Percentiles rank a stretch among this genome's conserved stretches.
These are phyloP conservation scores for Bostrychus sinensis DNA, from an alignment of 2,113 vertebrate species.

Conservation along the genomic window DNA sequence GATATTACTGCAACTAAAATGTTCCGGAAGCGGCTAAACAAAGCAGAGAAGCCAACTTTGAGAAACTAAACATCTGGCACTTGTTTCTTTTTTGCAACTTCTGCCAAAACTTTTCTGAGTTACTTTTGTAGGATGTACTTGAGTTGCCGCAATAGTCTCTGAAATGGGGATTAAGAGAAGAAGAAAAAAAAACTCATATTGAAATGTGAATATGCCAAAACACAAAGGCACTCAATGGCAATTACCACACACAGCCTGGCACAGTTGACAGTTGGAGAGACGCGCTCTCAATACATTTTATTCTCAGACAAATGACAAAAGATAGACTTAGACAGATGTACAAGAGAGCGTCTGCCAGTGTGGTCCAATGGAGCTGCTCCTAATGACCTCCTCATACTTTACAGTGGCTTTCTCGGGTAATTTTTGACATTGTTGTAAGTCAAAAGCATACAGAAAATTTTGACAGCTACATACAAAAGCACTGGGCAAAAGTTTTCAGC, in stretches of 20 bases:
- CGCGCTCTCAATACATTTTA: slow-evolving; percentile 51
- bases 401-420: not conserved
- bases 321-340: slow-evolving; percentile 43
- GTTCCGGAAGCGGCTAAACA: slow-evolving; percentile 32
- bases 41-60: slow-evolving; percentile 20
- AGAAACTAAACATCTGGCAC: slow-evolving; percentile 40
- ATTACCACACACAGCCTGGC: slow-evolving; percentile 69
- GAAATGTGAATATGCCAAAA: slow-evolving; percentile 59
- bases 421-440: not conserved
- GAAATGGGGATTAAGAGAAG: slow-evolving; percentile 57
- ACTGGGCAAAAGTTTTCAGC: not conserved
- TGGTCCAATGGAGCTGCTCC: slow-evolving; percentile 14
- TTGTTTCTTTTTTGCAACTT: slow-evolving; percentile 51
- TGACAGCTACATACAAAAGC: slow-evolving; percentile 11
- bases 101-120: slow-evolving; percentile 49
- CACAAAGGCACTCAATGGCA: slow-evolving; percentile 68
- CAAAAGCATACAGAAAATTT: not conserved
- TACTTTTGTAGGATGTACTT: slow-evolving; percentile 36
- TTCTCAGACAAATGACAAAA: slow-evolving; percentile 64
- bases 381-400: slow-evolving; percentile 8
- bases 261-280: slow-evolving; percentile 67
- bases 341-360: slow-evolving; percentile 45
- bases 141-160: slow-evolving; percentile 35
- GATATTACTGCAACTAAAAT: not conserved
- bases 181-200: slow-evolving; percentile 50